Conservation (phyloP, 2,113 vertebrate genomes). For the Vulpes ferrilata region DNA sequence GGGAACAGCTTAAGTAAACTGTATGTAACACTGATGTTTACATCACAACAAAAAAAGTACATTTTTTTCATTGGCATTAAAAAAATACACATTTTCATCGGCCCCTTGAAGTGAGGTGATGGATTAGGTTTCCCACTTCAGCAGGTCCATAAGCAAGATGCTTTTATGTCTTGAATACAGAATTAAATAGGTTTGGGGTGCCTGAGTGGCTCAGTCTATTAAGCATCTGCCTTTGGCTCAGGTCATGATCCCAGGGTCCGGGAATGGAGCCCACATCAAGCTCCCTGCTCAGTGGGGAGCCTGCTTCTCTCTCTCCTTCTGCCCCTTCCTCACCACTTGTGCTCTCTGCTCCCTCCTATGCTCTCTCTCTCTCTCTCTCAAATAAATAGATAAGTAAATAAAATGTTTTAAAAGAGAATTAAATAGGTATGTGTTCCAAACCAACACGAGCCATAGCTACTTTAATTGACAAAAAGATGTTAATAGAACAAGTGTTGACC, state of each 20-base stretch:
- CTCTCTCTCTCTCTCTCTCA: neutral
- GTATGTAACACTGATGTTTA: neutral
- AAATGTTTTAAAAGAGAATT: neutral
- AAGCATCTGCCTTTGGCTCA: neutral
- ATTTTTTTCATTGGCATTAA: constrained; percentile 13
- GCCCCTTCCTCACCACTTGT: neutral
- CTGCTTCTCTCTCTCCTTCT: neutral
- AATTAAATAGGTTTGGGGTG: neutral
- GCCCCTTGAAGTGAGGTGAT: neutral
- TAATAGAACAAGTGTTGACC: neutral
- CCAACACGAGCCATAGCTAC: neutral
- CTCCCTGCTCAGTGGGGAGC: neutral
- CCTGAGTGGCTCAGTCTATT: neutral
- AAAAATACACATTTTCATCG: neutral
- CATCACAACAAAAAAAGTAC: neutral
- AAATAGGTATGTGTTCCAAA: constrained; percentile 33
- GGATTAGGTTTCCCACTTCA: constrained; percentile 4
- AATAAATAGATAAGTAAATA: neutral
- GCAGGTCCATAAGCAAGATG: neutral
- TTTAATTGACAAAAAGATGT: neutral
- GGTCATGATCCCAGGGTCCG: neutral
- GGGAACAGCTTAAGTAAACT: neutral
- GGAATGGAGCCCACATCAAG: neutral
- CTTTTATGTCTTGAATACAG: constrained; percentile 6
- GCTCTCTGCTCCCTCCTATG: neutral